These are phyloP conservation scores for Corythoichthys intestinalis DNA, from an alignment of 2,113 vertebrate species.

Conservation along the genomic window DNA sequence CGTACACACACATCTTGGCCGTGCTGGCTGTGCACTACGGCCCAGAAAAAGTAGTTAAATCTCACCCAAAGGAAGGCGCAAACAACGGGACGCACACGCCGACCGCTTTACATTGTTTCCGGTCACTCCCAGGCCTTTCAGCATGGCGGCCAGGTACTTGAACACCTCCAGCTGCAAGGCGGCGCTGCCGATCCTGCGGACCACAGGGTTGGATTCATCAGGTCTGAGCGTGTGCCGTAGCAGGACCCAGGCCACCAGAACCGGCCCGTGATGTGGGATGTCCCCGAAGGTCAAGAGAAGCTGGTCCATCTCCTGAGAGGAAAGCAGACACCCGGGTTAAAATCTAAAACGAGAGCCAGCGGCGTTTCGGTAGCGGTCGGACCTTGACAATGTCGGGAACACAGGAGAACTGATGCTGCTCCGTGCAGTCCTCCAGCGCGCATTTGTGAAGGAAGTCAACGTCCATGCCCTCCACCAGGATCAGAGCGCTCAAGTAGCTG, in stretches of 20 bases:
- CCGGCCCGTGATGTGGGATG: conserved; percentile 84
- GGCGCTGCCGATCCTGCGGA: conserved; percentile 84
- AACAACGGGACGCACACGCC: not conserved
- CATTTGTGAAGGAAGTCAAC: conserved; percentile 93
- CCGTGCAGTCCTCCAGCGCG: conserved; percentile 84
- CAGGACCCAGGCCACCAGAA: conserved; percentile 92
- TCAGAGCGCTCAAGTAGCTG: conserved; percentile 93
- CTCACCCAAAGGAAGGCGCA: not conserved
- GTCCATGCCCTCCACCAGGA: conserved; percentile 96
- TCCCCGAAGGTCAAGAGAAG: conserved; percentile 88
- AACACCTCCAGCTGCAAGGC: conserved; percentile 91
- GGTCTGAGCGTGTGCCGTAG: conserved; percentile 86
- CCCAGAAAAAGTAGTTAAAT: not conserved
- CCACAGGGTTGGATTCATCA: conserved; percentile 76
- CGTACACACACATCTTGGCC: conserved; percentile 91
- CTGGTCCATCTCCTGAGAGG: conserved; percentile 85
- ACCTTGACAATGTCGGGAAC: conserved; percentile 82
- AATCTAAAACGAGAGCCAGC: not conserved
- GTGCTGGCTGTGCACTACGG: conserved; percentile 90
- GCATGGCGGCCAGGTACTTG: conserved; percentile 86
- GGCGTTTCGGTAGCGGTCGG: not conserved
- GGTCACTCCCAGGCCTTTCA: conserved; percentile 80
- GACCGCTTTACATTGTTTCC: conserved; percentile 86
- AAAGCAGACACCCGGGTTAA: not conserved
- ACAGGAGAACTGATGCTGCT: conserved; percentile 85